A percentile compares a stretch with the other conserved stretches of the same genome.
Evolutionary conservation across 1,140 invertebrate species (phyloP).

Genomic region (Leptestheria dahalacensis): DNA sequence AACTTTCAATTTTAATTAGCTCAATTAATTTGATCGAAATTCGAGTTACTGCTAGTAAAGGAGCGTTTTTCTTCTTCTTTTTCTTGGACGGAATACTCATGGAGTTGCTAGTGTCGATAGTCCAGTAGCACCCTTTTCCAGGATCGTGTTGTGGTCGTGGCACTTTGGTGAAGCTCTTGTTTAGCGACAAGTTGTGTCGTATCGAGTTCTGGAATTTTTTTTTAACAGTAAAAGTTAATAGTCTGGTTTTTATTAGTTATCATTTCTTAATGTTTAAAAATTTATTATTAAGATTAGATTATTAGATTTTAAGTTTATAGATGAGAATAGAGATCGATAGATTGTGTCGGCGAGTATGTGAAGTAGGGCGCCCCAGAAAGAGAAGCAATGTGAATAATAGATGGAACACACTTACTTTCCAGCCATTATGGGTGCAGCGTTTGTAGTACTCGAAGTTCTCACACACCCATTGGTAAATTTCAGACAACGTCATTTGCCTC

Average conservation of each 20-base stretch:
- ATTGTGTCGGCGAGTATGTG: too few relatives aligned
- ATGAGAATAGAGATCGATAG: not conserved
- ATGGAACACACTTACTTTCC: slow-evolving; percentile 50
- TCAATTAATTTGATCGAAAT: too few relatives aligned
- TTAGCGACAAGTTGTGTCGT: slow-evolving; percentile 36
- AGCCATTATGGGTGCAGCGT: slow-evolving; percentile 45
- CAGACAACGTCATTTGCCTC: slow-evolving; percentile 55
- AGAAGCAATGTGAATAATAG: too few relatives aligned
- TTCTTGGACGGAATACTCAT: slow-evolving; percentile 16
- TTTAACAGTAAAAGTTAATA: too few relatives aligned
- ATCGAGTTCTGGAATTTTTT: slow-evolving; percentile 35
- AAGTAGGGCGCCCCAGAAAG: too few relatives aligned
- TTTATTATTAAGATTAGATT: too few relatives aligned
- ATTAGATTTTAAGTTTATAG: too few relatives aligned
- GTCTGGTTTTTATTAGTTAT: too few relatives aligned
- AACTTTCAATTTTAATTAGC: too few relatives aligned
- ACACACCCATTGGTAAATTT: slow-evolving; percentile 59
- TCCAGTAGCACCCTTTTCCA: slow-evolving; percentile 46
- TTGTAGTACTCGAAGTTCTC: slow-evolving; percentile 57
- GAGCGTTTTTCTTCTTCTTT: slow-evolving; percentile 21
- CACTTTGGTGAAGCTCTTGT: slow-evolving; percentile 47
- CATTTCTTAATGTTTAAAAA: too few relatives aligned
- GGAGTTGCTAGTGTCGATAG: slow-evolving; percentile 34
- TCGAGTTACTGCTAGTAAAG: slow-evolving; percentile 4
- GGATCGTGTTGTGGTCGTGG: slow-evolving; percentile 44